Evolutionary conservation across 2,113 vertebrate genomes (phyloP).

Genomic region (Odocoileus hemionus): DNA sequence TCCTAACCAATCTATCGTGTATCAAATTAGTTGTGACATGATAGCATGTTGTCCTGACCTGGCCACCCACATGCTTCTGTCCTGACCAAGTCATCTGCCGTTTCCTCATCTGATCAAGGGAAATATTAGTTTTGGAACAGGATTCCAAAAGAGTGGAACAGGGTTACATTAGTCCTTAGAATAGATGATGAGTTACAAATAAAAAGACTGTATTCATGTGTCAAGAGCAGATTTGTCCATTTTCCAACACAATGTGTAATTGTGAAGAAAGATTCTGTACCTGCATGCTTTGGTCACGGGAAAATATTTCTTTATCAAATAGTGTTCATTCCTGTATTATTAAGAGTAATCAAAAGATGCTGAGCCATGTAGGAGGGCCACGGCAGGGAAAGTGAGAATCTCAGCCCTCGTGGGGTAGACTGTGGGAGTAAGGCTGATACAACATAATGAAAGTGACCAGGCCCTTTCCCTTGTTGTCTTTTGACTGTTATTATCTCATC

Average conservation of each 20-base stretch:
- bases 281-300: neutral
- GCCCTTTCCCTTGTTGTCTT: neutral
- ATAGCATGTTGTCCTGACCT: neutral
- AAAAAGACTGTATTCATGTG: neutral
- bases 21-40: neutral
- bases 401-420: neutral
- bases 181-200: rapidly evolving
- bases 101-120: neutral
- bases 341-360: neutral
- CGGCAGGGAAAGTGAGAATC: neutral
- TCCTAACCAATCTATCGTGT: neutral
- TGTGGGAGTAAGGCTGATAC: neutral
- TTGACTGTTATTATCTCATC: neutral
- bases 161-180: neutral
- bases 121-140: neutral
- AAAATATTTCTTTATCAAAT: neutral
- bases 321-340: neutral
- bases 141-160: neutral
- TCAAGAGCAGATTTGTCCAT: neutral
- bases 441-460: neutral
- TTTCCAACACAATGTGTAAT: neutral
- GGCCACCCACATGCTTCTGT: neutral
- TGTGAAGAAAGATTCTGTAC: neutral
- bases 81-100: neutral
- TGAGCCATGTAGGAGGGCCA: neutral